Evolutionary conservation across 2,797 vertebrate species (phyloP).

Genomic region (Poeciliopsis turneri): DNA sequence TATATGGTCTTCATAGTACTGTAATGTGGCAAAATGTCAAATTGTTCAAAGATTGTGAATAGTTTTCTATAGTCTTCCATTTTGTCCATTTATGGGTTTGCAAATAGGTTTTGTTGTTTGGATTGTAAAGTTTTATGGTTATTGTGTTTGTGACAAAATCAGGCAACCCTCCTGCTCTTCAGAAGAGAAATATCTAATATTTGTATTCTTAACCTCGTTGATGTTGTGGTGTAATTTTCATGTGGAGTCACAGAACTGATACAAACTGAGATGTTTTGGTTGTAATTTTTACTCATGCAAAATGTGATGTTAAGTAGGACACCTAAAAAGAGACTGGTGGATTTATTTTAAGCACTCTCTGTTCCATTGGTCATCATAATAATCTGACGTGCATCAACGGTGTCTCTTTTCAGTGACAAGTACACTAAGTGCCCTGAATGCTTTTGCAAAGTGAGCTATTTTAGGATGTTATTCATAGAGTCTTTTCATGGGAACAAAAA

Average conservation of each 20-base stretch:
- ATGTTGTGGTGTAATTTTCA: slow-evolving; percentile 1
- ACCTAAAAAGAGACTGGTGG: slow-evolving; percentile 37
- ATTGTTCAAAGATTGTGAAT: background rate
- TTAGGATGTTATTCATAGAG: slow-evolving; percentile 63
- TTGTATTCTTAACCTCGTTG: background rate
- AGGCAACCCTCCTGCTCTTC: background rate
- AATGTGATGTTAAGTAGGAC: slow-evolving; percentile 61
- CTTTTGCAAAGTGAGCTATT: slow-evolving; percentile 62
- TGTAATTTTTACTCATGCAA: slow-evolving; percentile 39
- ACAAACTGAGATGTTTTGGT: slow-evolving; percentile 18
- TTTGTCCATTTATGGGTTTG: background rate
- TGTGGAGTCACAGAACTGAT: slow-evolving; percentile 4
- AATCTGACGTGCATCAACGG: slow-evolving; percentile 66
- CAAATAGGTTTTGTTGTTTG: background rate
- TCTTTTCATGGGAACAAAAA: slow-evolving; percentile 61
- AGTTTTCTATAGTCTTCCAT: background rate
- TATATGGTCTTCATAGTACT: background rate
- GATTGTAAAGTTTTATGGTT: background rate
- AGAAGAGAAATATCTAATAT: background rate
- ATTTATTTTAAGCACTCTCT: slow-evolving; percentile 74
- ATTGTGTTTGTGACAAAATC: background rate
- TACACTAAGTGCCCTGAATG: slow-evolving; percentile 35
- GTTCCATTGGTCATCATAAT: slow-evolving; percentile 63
- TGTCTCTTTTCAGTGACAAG: slow-evolving; percentile 65
- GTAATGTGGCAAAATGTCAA: background rate